Evolutionary conservation across 2,888 invertebrate genomes (phyloP).

Genomic region (Drosophila aldrichi): DNA sequence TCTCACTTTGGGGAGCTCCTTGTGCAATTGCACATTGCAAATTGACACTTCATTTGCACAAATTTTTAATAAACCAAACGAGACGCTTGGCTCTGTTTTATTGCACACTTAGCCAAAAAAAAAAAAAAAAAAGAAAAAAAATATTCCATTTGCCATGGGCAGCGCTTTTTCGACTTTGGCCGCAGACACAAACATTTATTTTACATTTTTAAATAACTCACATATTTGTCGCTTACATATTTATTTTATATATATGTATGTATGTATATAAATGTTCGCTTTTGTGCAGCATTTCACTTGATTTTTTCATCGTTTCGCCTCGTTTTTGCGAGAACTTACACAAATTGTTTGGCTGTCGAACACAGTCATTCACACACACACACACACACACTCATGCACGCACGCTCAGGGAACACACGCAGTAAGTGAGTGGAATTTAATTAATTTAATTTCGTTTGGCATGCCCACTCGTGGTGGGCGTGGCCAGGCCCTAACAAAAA

Average conservation of each 20-base stretch:
- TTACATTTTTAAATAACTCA: slow-evolving; percentile 68
- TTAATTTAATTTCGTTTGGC: slow-evolving; percentile 68
- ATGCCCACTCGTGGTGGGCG: slow-evolving; percentile 22
- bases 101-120: slow-evolving; percentile 15
- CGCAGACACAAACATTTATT: slow-evolving; percentile 73
- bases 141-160: slow-evolving; percentile 21
- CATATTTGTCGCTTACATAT: slow-evolving; percentile 40
- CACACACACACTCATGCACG: not conserved
- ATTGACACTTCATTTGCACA: slow-evolving; percentile 71
- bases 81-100: slow-evolving; percentile 31
- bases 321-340: slow-evolving; percentile 27
- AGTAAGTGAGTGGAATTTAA: slow-evolving; percentile 62
- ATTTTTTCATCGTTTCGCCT: not conserved
- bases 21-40: slow-evolving; percentile 49
- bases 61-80: slow-evolving; percentile 65
- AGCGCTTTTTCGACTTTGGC: slow-evolving; percentile 42
- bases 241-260: slow-evolving; percentile 21
- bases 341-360: slow-evolving; percentile 56
- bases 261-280: slow-evolving; percentile 9
- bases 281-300: not conserved
- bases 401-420: slow-evolving; percentile 3
- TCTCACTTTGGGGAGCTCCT: slow-evolving; percentile 1
- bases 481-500: slow-evolving; percentile 1
- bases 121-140: too few relatives aligned
- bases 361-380: slow-evolving; percentile 11